Evolutionary conservation across 1,140 invertebrate species (phyloP), one percentile per base, ranked within the genome.

Genomic region (Diorhabda elongata): DNA sequence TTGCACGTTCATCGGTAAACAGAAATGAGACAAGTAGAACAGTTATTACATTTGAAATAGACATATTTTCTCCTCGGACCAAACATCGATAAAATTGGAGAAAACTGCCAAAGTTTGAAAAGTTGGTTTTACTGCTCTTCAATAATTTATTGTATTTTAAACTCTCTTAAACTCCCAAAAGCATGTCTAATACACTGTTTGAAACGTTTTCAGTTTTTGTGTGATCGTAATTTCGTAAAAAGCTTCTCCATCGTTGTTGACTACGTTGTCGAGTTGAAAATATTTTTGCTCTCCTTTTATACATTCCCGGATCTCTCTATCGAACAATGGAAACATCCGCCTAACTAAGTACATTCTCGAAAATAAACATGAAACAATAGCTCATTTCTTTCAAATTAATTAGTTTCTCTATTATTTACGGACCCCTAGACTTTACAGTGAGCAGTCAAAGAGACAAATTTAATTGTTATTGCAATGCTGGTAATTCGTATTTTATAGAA

Each of bases 301-400:
- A 52, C 47, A 52, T 52, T 52, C 47, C 3, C 47, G 47, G 47
- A 52, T 52, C 2, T 52, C 47, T n/a, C 47, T 52, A 52, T 52
- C 47, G 47, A 52, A 52, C 47, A 52, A 52, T 52, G 47, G 47
- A 52, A 52, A 52, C 47, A 52, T 52, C 47, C 47, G 47, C 47
- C 47, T 52, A n/a, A 52, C 47, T 52, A 52, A 52, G 47, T 52
- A 52, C 47, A 52, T 52, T 52, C 47, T 52, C 47, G 47, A 52
- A 52, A 52, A 52, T 52, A 52, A 52, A 52, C 47, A 52, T 52
- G n/a, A 52, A 52, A 52, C 47, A 52, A 52, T 52, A 52, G 47
- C 47, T 52, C 47, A 52, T 52, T 52, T 52, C 47, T 52, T 52
- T 52, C 47, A 52, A 52, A 52, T 52, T 52, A 52, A 52, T 52